Base-by-base conservation (phyloP, 2,888 invertebrate species). In the Girardia tigrina region DNA sequence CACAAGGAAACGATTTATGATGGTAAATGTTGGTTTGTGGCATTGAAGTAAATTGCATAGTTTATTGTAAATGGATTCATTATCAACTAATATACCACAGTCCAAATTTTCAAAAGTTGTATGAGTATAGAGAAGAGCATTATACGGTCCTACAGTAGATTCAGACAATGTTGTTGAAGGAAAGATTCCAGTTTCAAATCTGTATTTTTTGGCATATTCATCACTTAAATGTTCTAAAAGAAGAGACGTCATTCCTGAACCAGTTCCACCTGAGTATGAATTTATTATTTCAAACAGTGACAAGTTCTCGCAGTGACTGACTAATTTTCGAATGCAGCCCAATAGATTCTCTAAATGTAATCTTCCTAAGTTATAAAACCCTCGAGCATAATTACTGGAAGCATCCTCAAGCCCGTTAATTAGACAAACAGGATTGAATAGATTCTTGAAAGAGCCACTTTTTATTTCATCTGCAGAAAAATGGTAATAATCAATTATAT, bases 321-420 rank as follows among this genome's bases (percentile, higher is more conserved):
- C 87, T 79, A 77, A 36, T 56, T 78, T 90, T 79, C 91, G 89
- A 71, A 90, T 85, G 71, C 89, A 79, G 80, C 91, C 89, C 80
- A 91, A 82, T 0, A 88, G 88, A 0, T 89, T 79, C 78, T 89
- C 89, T 71, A 91, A 88, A 79, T 90, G 88, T 81, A 90, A 90
- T 78, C 86, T 86, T 74, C 89, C 89, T 72, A 91, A 90, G 0
- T 89, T 88, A 81, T 89, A 90, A 80, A 90, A 82, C 88, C 90
- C 84, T 88, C 90, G 83, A 0, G 90, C 90, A 81, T 89, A 91
- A 83, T 91, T 91, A 81, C 90, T 91, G 0, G 91, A 90, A 0
- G 90, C 90, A 84, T 92, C 91, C 83, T 91, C 91, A 84, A 90
- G 90, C 12, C 90, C 80, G 78, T 82, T 84, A 75, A 84, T 80